These are phyloP conservation scores for Deilephila elpenor DNA, from an alignment of 2,888 invertebrate genomes.

Conservation along the genomic window DNA sequence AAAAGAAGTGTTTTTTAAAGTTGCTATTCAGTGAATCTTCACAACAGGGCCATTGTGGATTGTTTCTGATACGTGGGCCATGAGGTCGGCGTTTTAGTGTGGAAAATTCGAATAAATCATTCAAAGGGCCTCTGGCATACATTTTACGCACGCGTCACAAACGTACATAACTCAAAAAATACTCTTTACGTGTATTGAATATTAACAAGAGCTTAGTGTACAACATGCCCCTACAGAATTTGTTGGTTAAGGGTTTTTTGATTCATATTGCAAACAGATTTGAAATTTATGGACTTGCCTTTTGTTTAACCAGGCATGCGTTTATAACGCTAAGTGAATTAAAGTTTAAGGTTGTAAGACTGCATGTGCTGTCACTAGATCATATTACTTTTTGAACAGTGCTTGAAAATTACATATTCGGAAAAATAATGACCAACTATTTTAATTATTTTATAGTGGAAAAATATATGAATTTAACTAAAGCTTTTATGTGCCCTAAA, in stretches of 20 bases:
- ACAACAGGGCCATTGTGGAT: background rate
- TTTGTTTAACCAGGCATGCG: no score
- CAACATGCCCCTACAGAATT: background rate
- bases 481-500: no score
- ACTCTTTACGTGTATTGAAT: background rate
- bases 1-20: background rate
- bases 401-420: no score
- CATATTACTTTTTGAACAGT: no score
- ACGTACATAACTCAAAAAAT: conserved; percentile 3
- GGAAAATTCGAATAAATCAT: conserved; percentile 54
- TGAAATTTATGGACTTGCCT: no score
- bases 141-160: conserved; percentile 4
- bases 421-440: no score
- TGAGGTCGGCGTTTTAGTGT: conserved; percentile 19
- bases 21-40: background rate
- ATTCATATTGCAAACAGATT: background rate
- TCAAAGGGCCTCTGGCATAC: conserved; percentile 37
- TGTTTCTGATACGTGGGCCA: background rate
- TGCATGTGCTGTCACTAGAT: no score
- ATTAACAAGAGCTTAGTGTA: background rate
- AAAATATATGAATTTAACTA: no score
- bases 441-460: no score
- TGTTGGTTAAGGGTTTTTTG: background rate
- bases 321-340: no score
- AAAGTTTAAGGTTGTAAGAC: no score